phyloP scores from a whole-genome alignment of 1,140 invertebrate genomes.

The Caligus rogercresseyi region DNA sequence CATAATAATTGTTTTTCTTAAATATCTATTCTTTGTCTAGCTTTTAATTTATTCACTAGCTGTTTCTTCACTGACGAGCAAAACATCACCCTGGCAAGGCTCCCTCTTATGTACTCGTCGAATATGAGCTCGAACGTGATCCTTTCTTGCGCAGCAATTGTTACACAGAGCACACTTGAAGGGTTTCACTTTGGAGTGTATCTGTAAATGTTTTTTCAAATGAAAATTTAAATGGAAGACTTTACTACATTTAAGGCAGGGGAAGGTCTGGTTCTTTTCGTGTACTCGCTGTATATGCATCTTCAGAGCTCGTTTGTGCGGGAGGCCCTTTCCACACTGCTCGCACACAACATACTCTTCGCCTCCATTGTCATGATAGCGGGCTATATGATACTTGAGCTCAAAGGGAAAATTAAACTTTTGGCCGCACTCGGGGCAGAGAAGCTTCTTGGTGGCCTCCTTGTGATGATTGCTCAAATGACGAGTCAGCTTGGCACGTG shows the following conservation, averaged over 20 bases:
- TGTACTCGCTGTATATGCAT: not conserved
- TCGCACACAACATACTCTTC: conserved; percentile 5
- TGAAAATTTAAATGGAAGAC: not conserved
- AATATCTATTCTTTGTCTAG: no score
- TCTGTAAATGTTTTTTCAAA: not conserved
- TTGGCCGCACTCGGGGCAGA: not conserved
- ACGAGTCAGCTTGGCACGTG: not conserved
- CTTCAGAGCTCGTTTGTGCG: not conserved
- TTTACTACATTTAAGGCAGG: not conserved
- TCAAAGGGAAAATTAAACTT: not conserved
- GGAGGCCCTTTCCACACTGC: not conserved
- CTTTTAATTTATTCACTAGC: no score
- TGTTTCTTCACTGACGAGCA: no score
- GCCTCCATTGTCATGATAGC: not conserved
- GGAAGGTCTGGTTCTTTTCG: not conserved
- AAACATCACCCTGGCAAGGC: not conserved
- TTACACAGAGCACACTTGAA: conserved; percentile 1
- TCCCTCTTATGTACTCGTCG: conserved; percentile 21
- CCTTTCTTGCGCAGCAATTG: not conserved
- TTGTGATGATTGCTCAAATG: not conserved
- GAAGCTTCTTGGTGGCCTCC: not conserved
- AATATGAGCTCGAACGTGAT: not conserved
- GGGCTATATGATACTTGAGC: not conserved
- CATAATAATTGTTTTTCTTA: no score
- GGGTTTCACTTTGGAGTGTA: conserved; percentile 1